These are phyloP conservation scores for Drosophila cracens DNA, from an alignment of 2,888 invertebrate species.

Conservation along the genomic window DNA sequence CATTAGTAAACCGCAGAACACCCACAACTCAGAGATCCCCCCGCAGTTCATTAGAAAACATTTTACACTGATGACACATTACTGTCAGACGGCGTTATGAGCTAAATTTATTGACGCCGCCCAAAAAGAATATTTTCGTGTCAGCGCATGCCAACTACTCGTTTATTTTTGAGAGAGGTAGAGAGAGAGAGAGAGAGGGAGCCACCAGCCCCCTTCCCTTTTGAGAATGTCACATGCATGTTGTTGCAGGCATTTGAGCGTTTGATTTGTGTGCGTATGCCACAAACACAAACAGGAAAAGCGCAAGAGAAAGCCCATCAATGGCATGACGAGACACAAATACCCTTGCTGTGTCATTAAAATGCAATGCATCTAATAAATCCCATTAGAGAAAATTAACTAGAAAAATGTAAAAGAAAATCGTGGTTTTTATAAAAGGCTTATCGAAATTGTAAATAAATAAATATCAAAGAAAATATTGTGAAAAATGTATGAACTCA, in stretches of 20 bases:
- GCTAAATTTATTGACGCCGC: conserved; percentile 75
- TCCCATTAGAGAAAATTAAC: conserved; percentile 15
- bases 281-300: conserved; percentile 23
- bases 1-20: conserved; percentile 16
- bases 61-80: conserved; percentile 76
- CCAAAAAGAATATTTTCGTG: conserved; percentile 69
- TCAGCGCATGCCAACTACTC: conserved; percentile 71
- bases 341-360: conserved; percentile 33
- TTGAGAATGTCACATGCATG: conserved; percentile 56
- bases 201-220: not conserved
- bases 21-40: conserved; percentile 18
- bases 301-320: conserved; percentile 23
- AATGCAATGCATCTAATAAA: conserved; percentile 1
- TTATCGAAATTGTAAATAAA: not conserved
- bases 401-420: not conserved
- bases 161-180: conserved; percentile 26
- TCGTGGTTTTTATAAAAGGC: not conserved
- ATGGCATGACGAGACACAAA: conserved; percentile 45
- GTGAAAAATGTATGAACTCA: not conserved
- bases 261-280: conserved; percentile 58
- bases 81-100: conserved; percentile 73
- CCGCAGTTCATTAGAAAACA: conserved; percentile 64
- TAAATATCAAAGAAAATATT: not conserved
- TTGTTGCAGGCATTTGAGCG: conserved; percentile 59
- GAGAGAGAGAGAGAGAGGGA: not conserved